Conservation (phyloP, 2,797 vertebrate species). For the Manis pentadactyla region DNA sequence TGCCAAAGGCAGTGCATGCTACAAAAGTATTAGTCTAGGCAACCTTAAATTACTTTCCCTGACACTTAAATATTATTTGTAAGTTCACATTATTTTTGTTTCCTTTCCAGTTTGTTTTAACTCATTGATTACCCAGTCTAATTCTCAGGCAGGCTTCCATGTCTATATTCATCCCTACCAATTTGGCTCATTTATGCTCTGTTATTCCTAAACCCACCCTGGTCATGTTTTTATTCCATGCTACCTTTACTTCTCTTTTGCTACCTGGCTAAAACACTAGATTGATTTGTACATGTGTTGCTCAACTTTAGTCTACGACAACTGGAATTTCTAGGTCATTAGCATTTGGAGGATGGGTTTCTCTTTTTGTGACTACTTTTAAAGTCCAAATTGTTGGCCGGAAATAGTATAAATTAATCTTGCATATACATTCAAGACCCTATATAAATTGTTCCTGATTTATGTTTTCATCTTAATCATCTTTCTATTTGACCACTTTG, state of each 20-base stretch:
- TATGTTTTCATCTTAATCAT: neutral
- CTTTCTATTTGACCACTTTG: neutral
- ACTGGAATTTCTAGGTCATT: neutral
- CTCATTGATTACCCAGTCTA: neutral
- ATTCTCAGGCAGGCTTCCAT: neutral
- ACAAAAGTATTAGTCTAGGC: neutral
- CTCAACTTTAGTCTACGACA: neutral
- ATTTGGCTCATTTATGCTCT: neutral
- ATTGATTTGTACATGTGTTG: neutral
- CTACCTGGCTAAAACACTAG: neutral
- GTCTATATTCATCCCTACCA: neutral
- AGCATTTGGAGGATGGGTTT: neutral
- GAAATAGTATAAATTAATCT: neutral
- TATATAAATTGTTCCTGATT: neutral
- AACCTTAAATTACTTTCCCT: neutral
- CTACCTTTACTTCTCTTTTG: neutral
- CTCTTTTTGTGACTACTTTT: neutral
- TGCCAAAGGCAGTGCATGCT: neutral
- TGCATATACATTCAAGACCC: neutral
- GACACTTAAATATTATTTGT: neutral
- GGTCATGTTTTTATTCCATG: neutral
- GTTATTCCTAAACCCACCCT: neutral
- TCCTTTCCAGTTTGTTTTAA: neutral
- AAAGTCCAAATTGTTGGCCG: neutral
- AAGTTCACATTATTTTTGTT: neutral